phyloP scores from a whole-genome alignment of 2,797 vertebrate species.

The Threskiornis aethiopicus region DNA sequence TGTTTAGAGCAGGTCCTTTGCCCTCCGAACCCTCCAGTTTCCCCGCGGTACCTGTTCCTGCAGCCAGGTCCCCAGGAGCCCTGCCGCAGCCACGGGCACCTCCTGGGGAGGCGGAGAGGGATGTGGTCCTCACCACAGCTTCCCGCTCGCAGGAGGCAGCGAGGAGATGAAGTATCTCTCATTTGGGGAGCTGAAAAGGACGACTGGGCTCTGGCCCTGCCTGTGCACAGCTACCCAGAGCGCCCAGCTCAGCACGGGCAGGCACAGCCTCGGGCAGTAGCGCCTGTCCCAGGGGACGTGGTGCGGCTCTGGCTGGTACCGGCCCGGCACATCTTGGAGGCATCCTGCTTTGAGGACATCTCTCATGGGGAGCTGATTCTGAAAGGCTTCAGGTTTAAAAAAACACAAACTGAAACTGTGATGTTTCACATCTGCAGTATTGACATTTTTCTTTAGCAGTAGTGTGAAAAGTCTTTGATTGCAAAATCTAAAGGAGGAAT shows the following conservation, averaged over 20 bases:
- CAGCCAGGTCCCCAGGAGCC: not conserved
- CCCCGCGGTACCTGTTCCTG: fast-evolving
- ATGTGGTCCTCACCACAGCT: not conserved
- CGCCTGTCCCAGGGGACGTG: not conserved
- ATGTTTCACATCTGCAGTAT: fast-evolving
- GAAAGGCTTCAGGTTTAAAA: not conserved
- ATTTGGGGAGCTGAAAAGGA: not conserved
- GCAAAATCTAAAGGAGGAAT: not conserved
- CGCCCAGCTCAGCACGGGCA: not conserved
- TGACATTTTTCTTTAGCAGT: not conserved
- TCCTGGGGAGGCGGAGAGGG: not conserved
- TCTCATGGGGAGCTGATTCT: not conserved
- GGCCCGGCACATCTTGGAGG: not conserved
- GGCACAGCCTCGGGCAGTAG: not conserved
- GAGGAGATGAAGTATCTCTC: not conserved
- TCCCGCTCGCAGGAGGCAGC: fast-evolving
- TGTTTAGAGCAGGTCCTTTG: not conserved
- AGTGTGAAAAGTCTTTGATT: not conserved
- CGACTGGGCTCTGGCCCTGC: not conserved
- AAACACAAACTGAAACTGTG: fast-evolving
- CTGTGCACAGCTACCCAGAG: not conserved
- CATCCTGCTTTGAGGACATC: not conserved
- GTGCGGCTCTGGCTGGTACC: not conserved
- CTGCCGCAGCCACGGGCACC: not conserved
- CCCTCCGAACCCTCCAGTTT: fast-evolving